Evolutionary conservation across 2,888 invertebrate genomes (phyloP).

Genomic region (Philopedon plagiatum): DNA sequence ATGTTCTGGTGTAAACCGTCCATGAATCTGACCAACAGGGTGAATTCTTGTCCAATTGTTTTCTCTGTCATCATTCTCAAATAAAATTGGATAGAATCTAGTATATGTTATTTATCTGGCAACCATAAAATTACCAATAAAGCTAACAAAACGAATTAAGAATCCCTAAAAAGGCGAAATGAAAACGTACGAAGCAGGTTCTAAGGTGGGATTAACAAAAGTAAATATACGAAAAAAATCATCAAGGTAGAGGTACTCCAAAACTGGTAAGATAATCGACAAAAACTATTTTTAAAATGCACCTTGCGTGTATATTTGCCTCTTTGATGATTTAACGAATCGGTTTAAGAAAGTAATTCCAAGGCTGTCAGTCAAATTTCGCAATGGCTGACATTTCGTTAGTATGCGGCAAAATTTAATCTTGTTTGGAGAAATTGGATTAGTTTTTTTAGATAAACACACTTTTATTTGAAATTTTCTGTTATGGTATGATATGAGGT

Average conservation of each 20-base stretch:
- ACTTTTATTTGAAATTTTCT: conserved; percentile 13
- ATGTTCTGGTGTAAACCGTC: too few relatives aligned
- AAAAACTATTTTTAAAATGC: background rate
- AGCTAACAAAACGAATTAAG: background rate
- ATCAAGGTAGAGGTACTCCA: background rate
- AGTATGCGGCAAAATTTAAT: conserved; percentile 19
- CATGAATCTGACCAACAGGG: too few relatives aligned
- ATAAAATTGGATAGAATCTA: background rate
- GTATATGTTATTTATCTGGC: too few relatives aligned
- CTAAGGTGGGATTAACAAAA: background rate
- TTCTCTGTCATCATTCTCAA: background rate
- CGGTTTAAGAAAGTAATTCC: conserved; percentile 17
- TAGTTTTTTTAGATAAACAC: conserved; percentile 17
- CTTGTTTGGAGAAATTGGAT: conserved; percentile 3
- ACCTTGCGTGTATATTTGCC: conserved; percentile 11
- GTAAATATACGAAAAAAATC: background rate
- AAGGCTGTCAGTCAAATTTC: conserved; percentile 27
- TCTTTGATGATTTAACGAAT: background rate
- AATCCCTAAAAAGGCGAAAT: too few relatives aligned
- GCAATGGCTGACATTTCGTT: conserved; percentile 10
- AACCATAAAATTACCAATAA: background rate
- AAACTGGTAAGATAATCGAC: background rate
- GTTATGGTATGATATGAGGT: background rate
- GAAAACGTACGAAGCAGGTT: too few relatives aligned
- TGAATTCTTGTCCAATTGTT: too few relatives aligned